A percentile compares a stretch with the other conserved stretches of the same genome.
Evolutionary conservation across 2,888 invertebrate genomes (phyloP).

Genomic region (Drosophila meridiana): DNA sequence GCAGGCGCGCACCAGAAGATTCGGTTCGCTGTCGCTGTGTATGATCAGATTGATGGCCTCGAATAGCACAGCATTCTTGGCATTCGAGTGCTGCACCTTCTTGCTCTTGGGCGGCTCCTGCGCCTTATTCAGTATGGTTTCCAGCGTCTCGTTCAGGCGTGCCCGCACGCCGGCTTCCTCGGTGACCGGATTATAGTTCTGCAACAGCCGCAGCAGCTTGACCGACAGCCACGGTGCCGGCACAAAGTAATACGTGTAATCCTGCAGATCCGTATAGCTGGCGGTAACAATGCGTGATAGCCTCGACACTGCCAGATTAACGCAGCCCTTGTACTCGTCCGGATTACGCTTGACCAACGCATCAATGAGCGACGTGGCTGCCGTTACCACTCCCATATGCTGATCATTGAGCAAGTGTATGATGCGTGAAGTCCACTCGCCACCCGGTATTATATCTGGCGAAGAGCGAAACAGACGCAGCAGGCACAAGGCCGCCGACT

Average conservation of each 20-base stretch:
- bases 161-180: constrained; percentile 99
- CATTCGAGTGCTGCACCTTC: constrained; percentile 99
- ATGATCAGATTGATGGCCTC: constrained; percentile 99
- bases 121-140: constrained; percentile 99
- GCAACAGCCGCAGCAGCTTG: constrained; percentile 96
- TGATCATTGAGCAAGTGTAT: constrained; percentile 99
- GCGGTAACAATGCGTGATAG: constrained; percentile 99
- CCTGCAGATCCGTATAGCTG: constrained; percentile 99
- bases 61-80: constrained; percentile 99
- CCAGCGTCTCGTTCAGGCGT: constrained; percentile 98
- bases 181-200: constrained; percentile 98
- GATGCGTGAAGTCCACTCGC: constrained; percentile 99
- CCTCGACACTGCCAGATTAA: constrained; percentile 98
- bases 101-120: constrained; percentile 99
- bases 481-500: constrained; percentile 98
- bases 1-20: constrained; percentile 98
- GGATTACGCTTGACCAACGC: constrained; percentile 99
- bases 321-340: constrained; percentile 99
- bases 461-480: constrained; percentile 96
- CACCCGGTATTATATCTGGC: constrained; percentile 97
- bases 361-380: constrained; percentile 98
- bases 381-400: constrained; percentile 99
- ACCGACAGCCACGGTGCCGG: constrained; percentile 99
- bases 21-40: constrained; percentile 99
- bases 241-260: constrained; percentile 99